Evolutionary conservation across 2,113 vertebrate genomes (phyloP), one percentile per base, ranked within the genome.

Genomic region (Peromyscus maniculatus): DNA sequence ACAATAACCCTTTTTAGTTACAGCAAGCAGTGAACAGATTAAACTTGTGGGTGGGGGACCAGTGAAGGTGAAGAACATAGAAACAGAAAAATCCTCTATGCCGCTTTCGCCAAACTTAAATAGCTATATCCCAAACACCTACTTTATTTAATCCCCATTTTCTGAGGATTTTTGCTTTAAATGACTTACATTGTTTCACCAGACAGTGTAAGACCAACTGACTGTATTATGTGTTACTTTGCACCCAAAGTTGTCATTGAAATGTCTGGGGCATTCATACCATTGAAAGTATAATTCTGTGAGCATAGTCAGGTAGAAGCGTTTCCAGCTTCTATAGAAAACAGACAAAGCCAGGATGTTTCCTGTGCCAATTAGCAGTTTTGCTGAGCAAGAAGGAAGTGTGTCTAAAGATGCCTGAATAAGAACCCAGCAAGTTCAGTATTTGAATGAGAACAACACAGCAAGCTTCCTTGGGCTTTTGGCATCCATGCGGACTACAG

Each of bases 311-410:
- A 98, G 88, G 88, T 98, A 98, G 97, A 98, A 98, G 96, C 91
- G 43, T 94, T 97, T 89, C 88, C 59, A 94, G 90, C 94, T 97
- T 98, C 98, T 98, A 98, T 97, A 98, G 98, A 98, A 97, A 97
- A 97, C 92, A 91, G 66, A 98, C 97, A 98, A 98, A 98, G 97
- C 95, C 43, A 62, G 92, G 98, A 98, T 98, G 97, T 98, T 98
- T 98, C 98, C 95, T 98, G 98, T 98, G 97, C 98, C 98, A 98
- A 98, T 99, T 99, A 98, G 97, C 75, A 96, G 72, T 97, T 98
- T 97, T 92, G 57, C 94, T 97, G 97, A 98, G 94, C 93, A 96
- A 99, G 96, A 98, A 96, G 97, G 96, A 97, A 96, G 96, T 98
- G 97, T 97, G 97, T 97, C 97, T 98, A 97, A 98, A 97, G 97